These are phyloP conservation scores for Oeneis ivallda DNA, from an alignment of 2,888 invertebrate species.

Conservation along the genomic window DNA sequence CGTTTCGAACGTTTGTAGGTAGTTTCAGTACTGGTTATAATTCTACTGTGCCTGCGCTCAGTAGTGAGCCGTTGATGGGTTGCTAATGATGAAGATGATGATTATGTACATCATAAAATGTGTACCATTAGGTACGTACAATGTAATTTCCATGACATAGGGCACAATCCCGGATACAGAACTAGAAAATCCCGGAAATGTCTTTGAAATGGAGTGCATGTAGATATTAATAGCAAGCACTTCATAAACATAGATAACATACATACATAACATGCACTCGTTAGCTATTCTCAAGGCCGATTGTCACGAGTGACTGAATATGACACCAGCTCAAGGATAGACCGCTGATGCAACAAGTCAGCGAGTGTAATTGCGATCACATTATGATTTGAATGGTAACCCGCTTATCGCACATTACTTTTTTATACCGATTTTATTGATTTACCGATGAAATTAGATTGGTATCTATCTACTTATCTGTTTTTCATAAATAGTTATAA, in stretches of 20 bases:
- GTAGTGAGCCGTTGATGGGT: too few relatives aligned
- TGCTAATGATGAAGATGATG: too few relatives aligned
- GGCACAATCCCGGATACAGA: background rate
- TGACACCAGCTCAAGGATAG: constrained; percentile 20
- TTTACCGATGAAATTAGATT: background rate
- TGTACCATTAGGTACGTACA: too few relatives aligned
- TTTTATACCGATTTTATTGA: too few relatives aligned
- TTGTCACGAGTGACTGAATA: constrained; percentile 24
- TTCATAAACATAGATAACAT: background rate
- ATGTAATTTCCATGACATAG: background rate
- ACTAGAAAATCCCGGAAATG: background rate
- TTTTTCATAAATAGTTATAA: too few relatives aligned
- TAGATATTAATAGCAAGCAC: too few relatives aligned
- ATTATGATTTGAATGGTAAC: background rate
- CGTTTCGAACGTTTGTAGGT: too few relatives aligned
- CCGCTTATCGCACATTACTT: too few relatives aligned
- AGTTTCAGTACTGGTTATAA: too few relatives aligned
- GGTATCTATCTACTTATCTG: background rate
- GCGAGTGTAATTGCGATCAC: background rate
- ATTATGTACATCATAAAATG: too few relatives aligned
- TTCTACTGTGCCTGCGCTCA: too few relatives aligned
- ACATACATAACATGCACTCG: constrained; percentile 11
- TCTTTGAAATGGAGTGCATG: background rate
- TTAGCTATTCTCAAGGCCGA: constrained; percentile 28
- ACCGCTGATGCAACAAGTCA: constrained; percentile 3